Evolutionary conservation across 2,113 vertebrate species (phyloP), one percentile per base, ranked within the genome.

Genomic region (Pipa parva): DNA sequence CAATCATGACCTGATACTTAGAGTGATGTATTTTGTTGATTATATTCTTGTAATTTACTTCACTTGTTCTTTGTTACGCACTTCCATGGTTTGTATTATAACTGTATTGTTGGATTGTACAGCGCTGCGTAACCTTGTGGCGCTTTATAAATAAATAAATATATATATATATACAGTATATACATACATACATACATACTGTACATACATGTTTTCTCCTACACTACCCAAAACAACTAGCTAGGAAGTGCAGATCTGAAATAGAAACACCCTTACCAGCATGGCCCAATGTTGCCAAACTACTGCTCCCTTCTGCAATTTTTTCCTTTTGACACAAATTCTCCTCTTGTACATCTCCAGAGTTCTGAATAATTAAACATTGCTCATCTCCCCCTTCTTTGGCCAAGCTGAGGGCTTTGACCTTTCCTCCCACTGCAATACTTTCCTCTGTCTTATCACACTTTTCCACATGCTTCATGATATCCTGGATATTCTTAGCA

Each of bases 391-490:
- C 22, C 15, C 3, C 2, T 18, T 31, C 46, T 3, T 11, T 1
- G 0, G 0, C 48, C 45, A 12, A 18, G 45, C 18, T 8, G 31
- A 26, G 13, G 11, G 15, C 17, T 20, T 5, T 20, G 18, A n/a
- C 25, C n/a, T 68, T 48, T 59, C 1, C 31, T n/a, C 39, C n/a
- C 31, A 51, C 24, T 3, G 58, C 39, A 26, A 20, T 36, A 24
- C 15, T 42, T 27, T 28, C 0, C 5, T 25, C 42, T 51, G 9
- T 37, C 0, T 42, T 59, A 5, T 11, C 33, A 63, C 68, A 42
- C 5, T 13, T 73, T 58, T n/a, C 72, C 2, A 26, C 74, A 78
- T 13, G 71, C 1, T 74, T 81, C 17, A 77, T 71, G n/a, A 73
- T 74, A 24, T 81, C 80, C 78, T 79, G 2, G 80, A 73, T 15